phyloP scores from a whole-genome alignment of 2,113 vertebrate species.

The Laticauda colubrina region DNA sequence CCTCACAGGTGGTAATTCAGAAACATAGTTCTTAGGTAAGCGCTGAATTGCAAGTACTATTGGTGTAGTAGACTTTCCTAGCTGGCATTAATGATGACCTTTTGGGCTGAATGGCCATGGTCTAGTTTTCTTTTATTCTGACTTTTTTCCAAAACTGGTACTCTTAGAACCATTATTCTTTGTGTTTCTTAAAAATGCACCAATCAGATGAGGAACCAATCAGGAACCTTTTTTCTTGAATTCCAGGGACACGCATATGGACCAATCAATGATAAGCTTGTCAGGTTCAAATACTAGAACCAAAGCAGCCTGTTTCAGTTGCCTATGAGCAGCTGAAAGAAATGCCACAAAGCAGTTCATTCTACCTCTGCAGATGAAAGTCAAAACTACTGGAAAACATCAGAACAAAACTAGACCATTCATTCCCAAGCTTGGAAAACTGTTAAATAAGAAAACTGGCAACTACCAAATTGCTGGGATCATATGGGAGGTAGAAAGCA shows the following conservation, averaged over 20 bases:
- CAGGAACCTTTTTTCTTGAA: background rate
- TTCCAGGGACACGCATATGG: background rate
- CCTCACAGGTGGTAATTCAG: background rate
- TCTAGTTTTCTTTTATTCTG: background rate
- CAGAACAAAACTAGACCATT: background rate
- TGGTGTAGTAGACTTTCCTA: background rate
- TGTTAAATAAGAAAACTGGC: background rate
- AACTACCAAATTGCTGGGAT: background rate
- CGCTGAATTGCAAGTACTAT: background rate
- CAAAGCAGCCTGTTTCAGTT: background rate
- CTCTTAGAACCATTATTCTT: background rate
- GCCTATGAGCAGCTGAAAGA: background rate
- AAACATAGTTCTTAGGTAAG: background rate
- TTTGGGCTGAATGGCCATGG: background rate
- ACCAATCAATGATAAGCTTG: background rate
- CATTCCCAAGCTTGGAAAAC: background rate
- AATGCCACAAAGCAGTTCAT: background rate
- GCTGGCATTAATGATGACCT: background rate
- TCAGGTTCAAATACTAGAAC: background rate
- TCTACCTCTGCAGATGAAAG: background rate
- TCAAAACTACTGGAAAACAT: background rate
- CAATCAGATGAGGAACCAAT: background rate
- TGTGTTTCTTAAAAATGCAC: background rate
- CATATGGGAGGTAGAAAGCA: background rate
- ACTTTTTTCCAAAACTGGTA: background rate